Conservation (phyloP, 1,140 invertebrate genomes). For the Bacillus rossius region DNA sequence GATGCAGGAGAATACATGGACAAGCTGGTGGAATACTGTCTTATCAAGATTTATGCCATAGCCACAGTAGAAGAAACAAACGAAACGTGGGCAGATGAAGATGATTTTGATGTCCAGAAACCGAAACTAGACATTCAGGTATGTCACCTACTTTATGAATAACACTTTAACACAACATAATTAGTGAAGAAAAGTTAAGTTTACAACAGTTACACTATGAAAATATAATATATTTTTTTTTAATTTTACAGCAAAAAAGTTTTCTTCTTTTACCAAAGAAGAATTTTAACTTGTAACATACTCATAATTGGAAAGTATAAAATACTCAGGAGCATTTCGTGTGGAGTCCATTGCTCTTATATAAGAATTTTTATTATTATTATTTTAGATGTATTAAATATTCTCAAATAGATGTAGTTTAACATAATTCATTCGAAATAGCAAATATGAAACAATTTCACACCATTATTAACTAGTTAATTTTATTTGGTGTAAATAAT, state of each 20-base stretch:
- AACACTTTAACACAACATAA: constrained; percentile 1
- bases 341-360: no score
- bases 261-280: neutral
- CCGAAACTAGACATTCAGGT: constrained; percentile 61
- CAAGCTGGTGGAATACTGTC: constrained; percentile 68
- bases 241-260: neutral
- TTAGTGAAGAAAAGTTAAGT: neutral
- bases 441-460: no score
- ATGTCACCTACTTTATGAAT: constrained; percentile 15
- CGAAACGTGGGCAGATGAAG: constrained; percentile 68
- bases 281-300: no score
- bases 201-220: neutral
- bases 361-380: no score
- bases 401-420: no score
- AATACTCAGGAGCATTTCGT: no score
- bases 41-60: constrained; percentile 65
- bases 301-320: no score
- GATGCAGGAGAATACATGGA: constrained; percentile 58
- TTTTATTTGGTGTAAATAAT: no score
- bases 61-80: constrained; percentile 64
- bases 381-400: no score
- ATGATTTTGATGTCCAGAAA: constrained; percentile 67
- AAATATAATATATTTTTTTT: neutral
- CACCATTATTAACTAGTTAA: no score
- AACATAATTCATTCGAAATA: no score